phyloP scores from a whole-genome alignment of 2,888 invertebrate species.

The Drosophila birchii region DNA sequence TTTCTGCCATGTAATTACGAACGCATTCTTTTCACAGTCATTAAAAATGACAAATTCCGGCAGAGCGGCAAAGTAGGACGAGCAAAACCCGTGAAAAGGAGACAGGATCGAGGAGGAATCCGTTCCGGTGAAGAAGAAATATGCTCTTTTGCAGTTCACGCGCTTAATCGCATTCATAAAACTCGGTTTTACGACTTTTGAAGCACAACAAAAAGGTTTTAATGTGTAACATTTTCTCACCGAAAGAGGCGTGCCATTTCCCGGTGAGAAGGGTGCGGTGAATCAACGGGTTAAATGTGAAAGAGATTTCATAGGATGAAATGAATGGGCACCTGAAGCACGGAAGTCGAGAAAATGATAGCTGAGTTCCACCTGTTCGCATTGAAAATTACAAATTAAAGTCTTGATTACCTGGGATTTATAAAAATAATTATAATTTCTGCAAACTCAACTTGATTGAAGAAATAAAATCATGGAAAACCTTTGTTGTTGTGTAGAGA shows the following conservation, averaged over 20 bases:
- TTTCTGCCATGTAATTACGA: slow-evolving; percentile 70
- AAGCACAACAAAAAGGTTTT: slow-evolving; percentile 63
- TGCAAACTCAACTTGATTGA: not conserved
- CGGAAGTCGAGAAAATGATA: not conserved
- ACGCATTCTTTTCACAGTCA: slow-evolving; percentile 76
- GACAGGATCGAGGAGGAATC: slow-evolving; percentile 12
- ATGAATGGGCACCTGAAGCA: slow-evolving; percentile 58
- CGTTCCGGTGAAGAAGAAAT: slow-evolving; percentile 57
- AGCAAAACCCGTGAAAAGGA: slow-evolving; percentile 21
- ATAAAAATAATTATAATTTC: not conserved
- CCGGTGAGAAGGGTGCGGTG: slow-evolving; percentile 9
- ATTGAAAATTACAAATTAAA: slow-evolving; percentile 39
- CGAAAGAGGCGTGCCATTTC: slow-evolving; percentile 8
- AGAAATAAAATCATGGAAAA: not conserved
- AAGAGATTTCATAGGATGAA: slow-evolving; percentile 69
- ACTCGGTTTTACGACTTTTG: slow-evolving; percentile 76
- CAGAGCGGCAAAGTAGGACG: slow-evolving; percentile 67
- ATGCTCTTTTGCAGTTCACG: slow-evolving; percentile 76
- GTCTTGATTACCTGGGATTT: slow-evolving; percentile 54
- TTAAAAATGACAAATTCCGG: slow-evolving; percentile 78
- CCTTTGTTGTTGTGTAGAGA: not conserved
- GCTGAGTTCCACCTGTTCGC: slow-evolving; percentile 27
- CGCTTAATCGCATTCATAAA: slow-evolving; percentile 79
- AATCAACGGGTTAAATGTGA: slow-evolving; percentile 50
- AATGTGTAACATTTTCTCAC: slow-evolving; percentile 59